Base-by-base conservation (phyloP, 2,113 vertebrate genomes). In the Crocuta crocuta region DNA sequence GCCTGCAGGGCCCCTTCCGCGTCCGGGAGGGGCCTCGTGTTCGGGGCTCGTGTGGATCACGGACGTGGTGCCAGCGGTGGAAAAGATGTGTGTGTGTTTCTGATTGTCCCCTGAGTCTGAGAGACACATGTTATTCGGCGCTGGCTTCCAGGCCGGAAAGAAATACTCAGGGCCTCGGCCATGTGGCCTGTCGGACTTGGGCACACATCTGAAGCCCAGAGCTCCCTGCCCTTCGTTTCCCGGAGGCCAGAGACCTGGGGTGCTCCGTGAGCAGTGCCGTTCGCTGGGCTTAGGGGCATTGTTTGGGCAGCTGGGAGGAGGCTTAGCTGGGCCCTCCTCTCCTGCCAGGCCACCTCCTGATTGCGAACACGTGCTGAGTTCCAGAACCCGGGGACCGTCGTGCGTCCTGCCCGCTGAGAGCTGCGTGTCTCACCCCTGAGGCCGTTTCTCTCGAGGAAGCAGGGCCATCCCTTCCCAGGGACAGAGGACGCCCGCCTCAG, bases 281-380 rank as follows among this genome's bases (percentile, higher is more conserved):
- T n/a, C 73, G 2, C 68, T 33, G 28, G 84, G 53, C 31, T 50
- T 61, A 78, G 84, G 95, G 55, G 61, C 39, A 73, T 96, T 58
- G 88, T 89, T 83, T 74, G 45, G 92, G 71, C 83, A 74, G 39
- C 73, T 89, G 86, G 66, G 71, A 45, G 58, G 66, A 31, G 50
- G 79, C 53, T 58, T 81, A 43, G 35, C 71, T 3, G 31, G 48
- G 26, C 73, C 53, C 89, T 70, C 61, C 48, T 4, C 66, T 26
- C 35, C 43, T 33, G 63, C 70, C 33, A 10, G 79, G 55, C 95
- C 80, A 24, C 71, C 65, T 21, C 79, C 79, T 96, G 91, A 98
- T 91, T 86, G 91, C 95, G 93, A 95, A 96, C 97, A 96, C 61
- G 79, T 86, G 95, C 73, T 58, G 63, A 2, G 17, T 63, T 82